Evolutionary conservation across 2,888 invertebrate species (phyloP).

Genomic region (Synanthedon myopaeformis): DNA sequence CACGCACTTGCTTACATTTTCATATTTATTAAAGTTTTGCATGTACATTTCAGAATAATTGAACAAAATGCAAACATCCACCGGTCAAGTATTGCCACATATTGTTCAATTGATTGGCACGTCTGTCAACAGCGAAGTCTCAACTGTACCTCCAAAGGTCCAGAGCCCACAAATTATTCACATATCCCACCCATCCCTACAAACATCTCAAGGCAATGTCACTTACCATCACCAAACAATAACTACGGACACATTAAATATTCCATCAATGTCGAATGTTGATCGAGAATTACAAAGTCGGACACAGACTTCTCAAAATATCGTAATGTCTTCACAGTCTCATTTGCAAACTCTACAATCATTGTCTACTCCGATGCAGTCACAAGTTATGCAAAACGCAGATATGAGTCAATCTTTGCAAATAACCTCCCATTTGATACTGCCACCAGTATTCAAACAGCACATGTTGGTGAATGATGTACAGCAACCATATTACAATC

Average conservation of each 20-base stretch:
- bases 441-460: constrained; percentile 44
- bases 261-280: constrained; percentile 31
- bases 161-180: constrained; percentile 40
- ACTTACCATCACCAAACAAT: constrained; percentile 41
- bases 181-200: constrained; percentile 37
- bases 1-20: neutral
- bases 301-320: constrained; percentile 34
- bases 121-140: neutral
- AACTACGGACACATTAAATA: constrained; percentile 35
- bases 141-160: constrained; percentile 16
- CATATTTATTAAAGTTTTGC: neutral
- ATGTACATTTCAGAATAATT: neutral
- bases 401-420: constrained; percentile 42
- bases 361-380: constrained; percentile 17
- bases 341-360: constrained; percentile 4
- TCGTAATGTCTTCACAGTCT: constrained; percentile 48
- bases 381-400: constrained; percentile 25
- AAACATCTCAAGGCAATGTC: constrained; percentile 39
- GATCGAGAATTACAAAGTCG: constrained; percentile 32
- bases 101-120: constrained; percentile 27
- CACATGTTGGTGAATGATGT: constrained; percentile 42
- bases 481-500: constrained; percentile 38
- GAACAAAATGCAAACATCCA: constrained; percentile 25
- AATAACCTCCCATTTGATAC: constrained; percentile 45
- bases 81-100: constrained; percentile 32